phyloP scores from a whole-genome alignment of 53 echinoderm and acorn worm species.

The Holothuria scabra region DNA sequence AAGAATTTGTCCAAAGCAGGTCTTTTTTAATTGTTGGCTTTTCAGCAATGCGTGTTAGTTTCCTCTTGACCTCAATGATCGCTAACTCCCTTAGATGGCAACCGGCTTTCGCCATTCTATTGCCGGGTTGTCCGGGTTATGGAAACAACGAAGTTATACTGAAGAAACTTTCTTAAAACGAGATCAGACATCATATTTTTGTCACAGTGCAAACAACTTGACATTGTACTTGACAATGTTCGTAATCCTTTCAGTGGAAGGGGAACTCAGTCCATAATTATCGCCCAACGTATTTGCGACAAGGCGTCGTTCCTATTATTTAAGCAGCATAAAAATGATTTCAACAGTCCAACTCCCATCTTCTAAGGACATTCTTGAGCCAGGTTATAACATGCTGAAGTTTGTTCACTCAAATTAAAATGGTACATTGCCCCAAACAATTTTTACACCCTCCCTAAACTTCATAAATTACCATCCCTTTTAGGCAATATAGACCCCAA shows the following conservation, averaged over 20 bases:
- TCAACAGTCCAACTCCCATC: too few species aligned
- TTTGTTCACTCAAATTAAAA: not conserved
- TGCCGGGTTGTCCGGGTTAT: too few species aligned
- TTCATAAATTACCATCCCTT: not conserved
- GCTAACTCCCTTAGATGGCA: too few species aligned
- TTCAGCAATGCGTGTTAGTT: too few species aligned
- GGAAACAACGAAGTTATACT: not conserved
- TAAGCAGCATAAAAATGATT: not conserved
- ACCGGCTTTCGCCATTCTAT: too few species aligned
- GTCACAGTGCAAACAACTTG: conserved; percentile 24
- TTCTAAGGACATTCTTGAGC: too few species aligned
- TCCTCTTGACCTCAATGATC: too few species aligned
- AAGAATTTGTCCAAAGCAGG: too few species aligned
- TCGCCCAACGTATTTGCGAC: conserved; percentile 2
- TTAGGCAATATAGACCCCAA: not conserved
- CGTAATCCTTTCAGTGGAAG: conserved; percentile 14
- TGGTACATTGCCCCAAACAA: too few species aligned
- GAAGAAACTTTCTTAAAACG: too few species aligned
- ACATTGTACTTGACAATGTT: not conserved
- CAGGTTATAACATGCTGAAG: too few species aligned
- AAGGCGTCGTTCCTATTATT: not conserved
- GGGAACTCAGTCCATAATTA: not conserved
- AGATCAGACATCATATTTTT: not conserved
- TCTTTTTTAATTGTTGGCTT: too few species aligned
- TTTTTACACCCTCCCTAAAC: not conserved